These are phyloP conservation scores for Mizuhopecten yessoensis DNA, from an alignment of 1,140 invertebrate genomes.

Conservation along the genomic window DNA sequence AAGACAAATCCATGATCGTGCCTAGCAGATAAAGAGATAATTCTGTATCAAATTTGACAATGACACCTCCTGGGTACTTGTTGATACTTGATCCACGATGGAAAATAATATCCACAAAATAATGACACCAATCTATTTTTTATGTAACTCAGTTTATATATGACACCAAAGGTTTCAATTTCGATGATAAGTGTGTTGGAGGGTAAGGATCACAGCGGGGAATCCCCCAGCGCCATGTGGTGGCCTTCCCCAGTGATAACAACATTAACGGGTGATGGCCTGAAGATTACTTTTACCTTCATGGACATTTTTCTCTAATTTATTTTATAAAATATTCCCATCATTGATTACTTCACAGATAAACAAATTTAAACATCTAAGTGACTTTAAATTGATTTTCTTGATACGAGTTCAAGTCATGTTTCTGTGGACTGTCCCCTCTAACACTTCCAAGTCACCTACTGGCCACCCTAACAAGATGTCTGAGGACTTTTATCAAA, in stretches of 20 bases:
- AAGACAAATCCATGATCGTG: neutral
- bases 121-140: neutral
- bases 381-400: slow-evolving; percentile 23
- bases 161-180: neutral
- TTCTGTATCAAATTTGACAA: neutral
- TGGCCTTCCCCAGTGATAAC: neutral
- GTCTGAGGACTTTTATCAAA: neutral
- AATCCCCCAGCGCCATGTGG: neutral
- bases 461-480: neutral
- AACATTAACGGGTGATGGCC: neutral
- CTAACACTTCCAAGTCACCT: neutral
- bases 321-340: neutral
- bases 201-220: neutral
- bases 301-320: neutral
- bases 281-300: slow-evolving; percentile 1
- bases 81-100: neutral
- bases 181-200: too few relatives aligned
- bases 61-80: neutral
- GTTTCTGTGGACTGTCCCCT: neutral
- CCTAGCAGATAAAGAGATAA: neutral
- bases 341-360: slow-evolving; percentile 22
- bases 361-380: slow-evolving; percentile 29
- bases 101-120: neutral
- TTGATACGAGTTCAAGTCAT: slow-evolving; percentile 10
- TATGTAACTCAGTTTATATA: neutral